Evolutionary conservation across 2,888 invertebrate species (phyloP).

Genomic region (Tholera decimalis): DNA sequence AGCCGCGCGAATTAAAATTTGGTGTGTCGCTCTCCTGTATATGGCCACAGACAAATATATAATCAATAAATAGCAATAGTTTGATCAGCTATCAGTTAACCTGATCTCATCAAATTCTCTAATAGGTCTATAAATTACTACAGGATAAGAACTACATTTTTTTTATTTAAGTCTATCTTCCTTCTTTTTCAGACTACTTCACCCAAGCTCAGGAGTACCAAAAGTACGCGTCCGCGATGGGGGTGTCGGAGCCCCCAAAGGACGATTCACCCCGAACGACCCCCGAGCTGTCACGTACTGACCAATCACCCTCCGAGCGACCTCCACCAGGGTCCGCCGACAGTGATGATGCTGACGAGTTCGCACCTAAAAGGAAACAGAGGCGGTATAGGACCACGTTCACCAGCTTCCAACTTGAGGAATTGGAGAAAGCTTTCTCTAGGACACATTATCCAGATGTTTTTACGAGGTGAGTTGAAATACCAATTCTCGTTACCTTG

Average conservation of each 20-base stretch:
- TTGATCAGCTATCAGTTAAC: slow-evolving; percentile 27
- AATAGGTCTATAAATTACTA: slow-evolving; percentile 9
- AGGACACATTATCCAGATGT: slow-evolving; percentile 99
- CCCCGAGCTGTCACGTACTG: slow-evolving; percentile 83
- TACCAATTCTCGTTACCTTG: neutral
- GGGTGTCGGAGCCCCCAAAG: slow-evolving; percentile 82
- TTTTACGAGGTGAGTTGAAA: slow-evolving; percentile 95
- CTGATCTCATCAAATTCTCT: slow-evolving; percentile 10
- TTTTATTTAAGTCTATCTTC: neutral
- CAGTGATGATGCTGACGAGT: slow-evolving; percentile 94
- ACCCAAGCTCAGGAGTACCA: slow-evolving; percentile 81
- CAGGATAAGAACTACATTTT: slow-evolving; percentile 2
- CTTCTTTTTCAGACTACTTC: slow-evolving; percentile 84
- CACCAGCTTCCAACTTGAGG: slow-evolving; percentile 98
- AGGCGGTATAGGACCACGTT: slow-evolving; percentile 98
- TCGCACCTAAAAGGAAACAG: slow-evolving; percentile 97
- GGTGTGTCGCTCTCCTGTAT: too few relatives aligned
- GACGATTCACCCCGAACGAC: slow-evolving; percentile 87
- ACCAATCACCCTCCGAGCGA: slow-evolving; percentile 88
- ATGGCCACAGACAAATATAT: slow-evolving; percentile 2
- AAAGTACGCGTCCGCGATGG: slow-evolving; percentile 82
- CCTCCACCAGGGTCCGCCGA: slow-evolving; percentile 91
- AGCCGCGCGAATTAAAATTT: too few relatives aligned
- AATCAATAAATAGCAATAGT: slow-evolving; percentile 4
- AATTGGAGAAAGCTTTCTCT: slow-evolving; percentile 98